Evolutionary conservation across 2,888 invertebrate genomes (phyloP), one percentile per base, ranked within the genome.

Genomic region (Drosophila macrospina): DNA sequence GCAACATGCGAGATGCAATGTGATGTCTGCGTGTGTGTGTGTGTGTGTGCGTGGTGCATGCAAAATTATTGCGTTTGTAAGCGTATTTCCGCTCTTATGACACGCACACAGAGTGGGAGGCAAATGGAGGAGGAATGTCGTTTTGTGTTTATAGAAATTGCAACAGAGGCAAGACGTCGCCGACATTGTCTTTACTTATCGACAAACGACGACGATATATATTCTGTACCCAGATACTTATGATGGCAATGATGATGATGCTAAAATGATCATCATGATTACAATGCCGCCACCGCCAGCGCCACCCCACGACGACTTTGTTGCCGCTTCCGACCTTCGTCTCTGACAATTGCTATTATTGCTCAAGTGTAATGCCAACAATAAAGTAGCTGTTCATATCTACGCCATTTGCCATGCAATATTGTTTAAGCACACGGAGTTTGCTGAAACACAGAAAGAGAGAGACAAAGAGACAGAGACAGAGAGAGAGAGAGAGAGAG

Each of bases 301-400:
- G n/a, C 20, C 20, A 20, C 20, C 20, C 63, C 54, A 51, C 24
- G 37, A 55, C 36, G 56, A 76, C 47, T 57, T 59, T 47, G 51
- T 56, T 37, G 34, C 30, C 44, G 41, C 44, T 24, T 41, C 7
- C 61, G 32, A 26, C 15, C 44, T 24, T 10, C 44, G 8, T 39
- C 39, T 48, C 44, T 65, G 52, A 66, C 80, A 80, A 75, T 80
- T 80, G 78, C 78, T 72, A 78, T 80, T 80, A 80, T 72, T 80
- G 81, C 81, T 80, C 69, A 75, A 80, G 78, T 80, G 78, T 78
- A 78, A 78, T 80, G 79, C 79, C 69, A 79, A 80, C 79, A 80
- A 79, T 79, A 79, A 79, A 79, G 79, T 79, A 80, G 79, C 79
- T 79, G 79, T 74, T 79, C 79, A 79, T 80, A 80, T 79, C 79